Percentiles rank a stretch among this genome's conserved stretches.
Evolutionary conservation across 37 sponge, comb jelly and placozoan genomes (phyloP).

Genomic region (Bolinopsis microptera): DNA sequence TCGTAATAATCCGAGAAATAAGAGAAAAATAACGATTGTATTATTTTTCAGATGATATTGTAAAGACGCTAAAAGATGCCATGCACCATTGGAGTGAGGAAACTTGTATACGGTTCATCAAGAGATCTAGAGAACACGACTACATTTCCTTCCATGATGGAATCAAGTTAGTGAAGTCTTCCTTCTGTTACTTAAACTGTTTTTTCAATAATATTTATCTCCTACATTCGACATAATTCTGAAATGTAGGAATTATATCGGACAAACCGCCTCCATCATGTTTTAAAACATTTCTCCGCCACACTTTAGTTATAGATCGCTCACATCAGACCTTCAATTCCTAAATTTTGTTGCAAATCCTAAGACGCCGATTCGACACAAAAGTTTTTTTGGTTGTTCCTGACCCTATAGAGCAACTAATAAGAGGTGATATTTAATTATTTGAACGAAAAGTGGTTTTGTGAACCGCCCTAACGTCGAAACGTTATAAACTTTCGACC

Average conservation of each 20-base stretch:
- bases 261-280: too few relatives aligned
- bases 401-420: too few relatives aligned
- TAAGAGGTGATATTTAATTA: too few relatives aligned
- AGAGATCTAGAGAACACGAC: background rate
- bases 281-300: background rate
- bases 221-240: background rate
- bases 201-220: background rate
- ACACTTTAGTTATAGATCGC: background rate
- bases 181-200: background rate
- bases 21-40: too few relatives aligned
- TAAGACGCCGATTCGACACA: too few relatives aligned
- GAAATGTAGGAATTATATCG: too few relatives aligned
- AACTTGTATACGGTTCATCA: background rate
- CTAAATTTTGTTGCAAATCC: background rate
- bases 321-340: background rate
- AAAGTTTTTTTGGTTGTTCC: too few relatives aligned
- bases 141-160: background rate
- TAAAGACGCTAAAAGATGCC: background rate
- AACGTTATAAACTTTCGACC: background rate
- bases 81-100: background rate
- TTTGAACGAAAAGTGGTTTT: too few relatives aligned
- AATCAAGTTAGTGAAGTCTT: background rate
- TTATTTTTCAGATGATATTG: constrained; percentile 14
- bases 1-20: too few relatives aligned
- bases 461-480: too few relatives aligned